phyloP scores from a whole-genome alignment of 92 coral and sea anemone species.

The Porites lobata region DNA sequence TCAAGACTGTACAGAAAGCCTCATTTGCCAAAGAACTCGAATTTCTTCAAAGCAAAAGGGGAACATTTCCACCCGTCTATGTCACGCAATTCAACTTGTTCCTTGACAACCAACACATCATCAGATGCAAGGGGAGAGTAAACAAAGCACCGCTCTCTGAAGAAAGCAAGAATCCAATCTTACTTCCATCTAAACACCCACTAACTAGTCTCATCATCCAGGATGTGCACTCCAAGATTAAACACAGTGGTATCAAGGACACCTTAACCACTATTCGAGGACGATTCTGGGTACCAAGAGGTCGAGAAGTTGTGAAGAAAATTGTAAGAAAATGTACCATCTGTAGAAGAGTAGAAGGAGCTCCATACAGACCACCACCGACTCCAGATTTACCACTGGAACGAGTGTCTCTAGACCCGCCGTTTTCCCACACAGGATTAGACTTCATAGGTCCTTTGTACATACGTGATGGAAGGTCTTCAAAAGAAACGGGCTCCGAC shows the following conservation, averaged over 20 bases:
- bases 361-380: conserved; percentile 39
- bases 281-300: conserved; percentile 70
- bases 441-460: too few species aligned
- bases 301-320: conserved; percentile 54
- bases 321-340: conserved; percentile 19
- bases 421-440: too few species aligned
- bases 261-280: conserved; percentile 73
- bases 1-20: too few species aligned
- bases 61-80: conserved; percentile 52
- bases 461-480: too few species aligned
- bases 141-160: conserved; percentile 65
- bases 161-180: conserved; percentile 56
- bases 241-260: conserved; percentile 71
- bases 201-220: conserved; percentile 54
- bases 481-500: too few species aligned
- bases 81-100: conserved; percentile 66
- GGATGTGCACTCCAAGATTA: conserved; percentile 57
- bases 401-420: too few species aligned
- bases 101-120: too few species aligned
- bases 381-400: conserved; percentile 31
- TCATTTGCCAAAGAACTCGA: background rate
- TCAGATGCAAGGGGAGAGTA: too few species aligned
- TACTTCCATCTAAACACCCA: conserved; percentile 62
- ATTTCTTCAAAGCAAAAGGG: conserved; percentile 44
- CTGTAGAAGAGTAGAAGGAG: conserved; percentile 53